phyloP scores from a whole-genome alignment of 2,113 vertebrate species.

The Psophia crepitans region DNA sequence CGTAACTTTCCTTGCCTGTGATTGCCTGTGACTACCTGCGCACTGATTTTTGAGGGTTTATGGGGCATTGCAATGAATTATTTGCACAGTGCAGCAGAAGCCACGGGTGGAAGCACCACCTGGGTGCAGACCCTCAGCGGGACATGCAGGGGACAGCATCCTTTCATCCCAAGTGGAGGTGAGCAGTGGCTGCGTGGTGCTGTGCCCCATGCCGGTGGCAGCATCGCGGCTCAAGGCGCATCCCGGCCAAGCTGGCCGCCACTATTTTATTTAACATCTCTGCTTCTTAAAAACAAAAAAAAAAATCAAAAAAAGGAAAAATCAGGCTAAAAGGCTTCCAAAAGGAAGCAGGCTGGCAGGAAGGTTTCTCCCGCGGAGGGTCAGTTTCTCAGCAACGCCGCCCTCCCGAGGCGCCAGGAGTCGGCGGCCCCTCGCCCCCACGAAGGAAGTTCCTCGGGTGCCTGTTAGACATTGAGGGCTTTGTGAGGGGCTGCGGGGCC shows the following conservation, averaged over 20 bases:
- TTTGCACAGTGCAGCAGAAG: neutral
- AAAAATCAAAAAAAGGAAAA: neutral
- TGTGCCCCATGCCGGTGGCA: neutral
- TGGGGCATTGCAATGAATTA: accelerated
- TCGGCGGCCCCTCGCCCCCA: conserved; percentile 74
- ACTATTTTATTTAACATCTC: neutral
- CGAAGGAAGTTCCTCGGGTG: conserved; percentile 82
- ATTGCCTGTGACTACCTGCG: too few species aligned
- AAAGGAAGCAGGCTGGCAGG: conserved; percentile 54
- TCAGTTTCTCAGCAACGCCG: conserved; percentile 81
- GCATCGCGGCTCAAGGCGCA: neutral
- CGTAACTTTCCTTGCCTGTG: neutral
- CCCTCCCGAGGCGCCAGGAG: conserved; percentile 73
- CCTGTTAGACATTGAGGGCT: conserved; percentile 81
- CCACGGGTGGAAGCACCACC: neutral
- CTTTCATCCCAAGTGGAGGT: neutral
- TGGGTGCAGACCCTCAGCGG: too few species aligned
- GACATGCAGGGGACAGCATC: accelerated
- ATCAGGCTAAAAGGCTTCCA: neutral
- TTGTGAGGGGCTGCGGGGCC: conserved; percentile 80
- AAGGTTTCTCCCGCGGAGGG: conserved; percentile 57
- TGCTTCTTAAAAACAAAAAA: neutral
- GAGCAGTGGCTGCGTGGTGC: neutral
- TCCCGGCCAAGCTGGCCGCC: neutral
- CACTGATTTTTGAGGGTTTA: neutral